These are phyloP conservation scores for Argyresthia goedartella DNA, from an alignment of 2,888 invertebrate species.

Conservation along the genomic window DNA sequence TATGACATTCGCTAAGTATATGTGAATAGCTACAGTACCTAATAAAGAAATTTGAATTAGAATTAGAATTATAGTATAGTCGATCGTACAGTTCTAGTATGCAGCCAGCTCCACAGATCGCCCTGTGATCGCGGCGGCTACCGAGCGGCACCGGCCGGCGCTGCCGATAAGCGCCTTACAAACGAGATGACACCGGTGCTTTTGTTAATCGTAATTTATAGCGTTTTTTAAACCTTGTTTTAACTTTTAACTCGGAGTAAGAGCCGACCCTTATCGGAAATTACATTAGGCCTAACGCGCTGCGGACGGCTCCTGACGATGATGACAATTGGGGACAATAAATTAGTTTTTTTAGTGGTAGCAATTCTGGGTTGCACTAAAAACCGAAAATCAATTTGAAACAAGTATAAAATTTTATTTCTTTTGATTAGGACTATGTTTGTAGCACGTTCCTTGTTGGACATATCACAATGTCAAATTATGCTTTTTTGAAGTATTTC, in stretches of 20 bases:
- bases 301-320: neutral
- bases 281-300: conserved; percentile 35
- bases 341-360: neutral
- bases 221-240: conserved; percentile 34
- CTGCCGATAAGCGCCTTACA: conserved; percentile 42
- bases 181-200: conserved; percentile 62
- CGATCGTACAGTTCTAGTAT: too few relatives aligned
- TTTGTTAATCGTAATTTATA: conserved; percentile 67
- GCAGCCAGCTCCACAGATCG: conserved; percentile 27
- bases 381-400: neutral
- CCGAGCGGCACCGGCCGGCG: conserved; percentile 23
- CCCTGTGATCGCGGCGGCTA: conserved; percentile 26
- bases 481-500: too few relatives aligned
- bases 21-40: too few relatives aligned
- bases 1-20: too few relatives aligned
- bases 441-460: too few relatives aligned
- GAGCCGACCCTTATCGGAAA: conserved; percentile 41
- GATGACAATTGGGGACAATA: neutral
- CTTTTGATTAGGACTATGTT: too few relatives aligned
- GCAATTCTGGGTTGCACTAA: neutral
- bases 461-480: too few relatives aligned
- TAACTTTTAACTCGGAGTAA: conserved; percentile 23
- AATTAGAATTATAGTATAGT: too few relatives aligned
- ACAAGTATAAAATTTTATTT: too few relatives aligned
- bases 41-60: too few relatives aligned